Evolutionary conservation across 2,888 invertebrate genomes (phyloP).

Genomic region (Scaptomyza tumidula): DNA sequence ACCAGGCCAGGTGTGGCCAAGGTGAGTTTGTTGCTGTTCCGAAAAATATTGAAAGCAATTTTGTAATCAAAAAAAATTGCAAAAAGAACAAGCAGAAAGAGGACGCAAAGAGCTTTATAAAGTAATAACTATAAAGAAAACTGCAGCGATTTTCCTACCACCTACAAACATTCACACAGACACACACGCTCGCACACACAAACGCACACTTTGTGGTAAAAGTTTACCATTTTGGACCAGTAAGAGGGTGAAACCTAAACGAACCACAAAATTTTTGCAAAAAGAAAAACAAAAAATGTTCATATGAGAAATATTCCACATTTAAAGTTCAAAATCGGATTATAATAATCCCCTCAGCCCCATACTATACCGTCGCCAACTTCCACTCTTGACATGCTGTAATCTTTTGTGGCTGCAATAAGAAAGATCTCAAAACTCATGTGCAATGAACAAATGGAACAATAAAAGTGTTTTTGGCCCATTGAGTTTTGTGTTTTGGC

Average conservation of each 20-base stretch:
- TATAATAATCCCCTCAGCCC: conserved; percentile 68
- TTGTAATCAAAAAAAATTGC: conserved; percentile 65
- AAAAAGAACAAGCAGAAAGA: conserved; percentile 32
- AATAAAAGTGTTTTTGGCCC: conserved; percentile 24
- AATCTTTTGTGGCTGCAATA: conserved; percentile 66
- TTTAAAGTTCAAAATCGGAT: conserved; percentile 78
- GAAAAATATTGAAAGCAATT: conserved; percentile 76
- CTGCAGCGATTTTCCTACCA: conserved; percentile 63
- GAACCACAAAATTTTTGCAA: conserved; percentile 44
- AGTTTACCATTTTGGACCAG: conserved; percentile 19
- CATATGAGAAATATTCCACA: conserved; percentile 42
- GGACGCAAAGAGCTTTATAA: conserved; percentile 64
- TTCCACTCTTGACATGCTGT: conserved; percentile 56
- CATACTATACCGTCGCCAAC: conserved; percentile 4
- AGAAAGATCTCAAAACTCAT: conserved; percentile 36
- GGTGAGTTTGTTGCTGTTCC: conserved; percentile 55
- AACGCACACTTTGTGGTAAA: conserved; percentile 14
- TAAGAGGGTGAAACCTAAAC: conserved; percentile 11
- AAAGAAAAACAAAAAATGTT: conserved; percentile 35
- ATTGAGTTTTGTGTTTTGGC: conserved; percentile 46
- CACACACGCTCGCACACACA: conserved; percentile 15
- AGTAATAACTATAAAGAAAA: conserved; percentile 79
- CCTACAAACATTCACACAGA: conserved; percentile 3
- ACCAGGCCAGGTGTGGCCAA: conserved; percentile 62
- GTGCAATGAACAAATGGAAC: conserved; percentile 27